phyloP scores from a whole-genome alignment of 2,888 invertebrate genomes.

The Disparrhopalites patrizii region DNA sequence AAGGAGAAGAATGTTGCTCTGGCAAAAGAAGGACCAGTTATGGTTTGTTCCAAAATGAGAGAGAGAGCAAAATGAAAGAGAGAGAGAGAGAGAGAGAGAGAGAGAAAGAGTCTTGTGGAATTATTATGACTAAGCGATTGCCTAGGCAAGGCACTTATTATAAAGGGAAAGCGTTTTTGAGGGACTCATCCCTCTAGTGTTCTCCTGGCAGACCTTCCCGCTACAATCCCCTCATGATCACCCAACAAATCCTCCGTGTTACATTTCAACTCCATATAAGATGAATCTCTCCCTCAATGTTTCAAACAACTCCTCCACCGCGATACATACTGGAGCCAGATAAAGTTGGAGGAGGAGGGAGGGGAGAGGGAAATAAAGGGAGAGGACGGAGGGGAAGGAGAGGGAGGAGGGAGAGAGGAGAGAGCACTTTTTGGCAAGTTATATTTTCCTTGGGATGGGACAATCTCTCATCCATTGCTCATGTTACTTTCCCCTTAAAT shows the following conservation, averaged over 20 bases:
- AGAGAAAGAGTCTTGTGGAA: background rate
- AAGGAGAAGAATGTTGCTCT: no score
- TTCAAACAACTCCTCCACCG: no score
- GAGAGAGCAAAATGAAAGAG: no score
- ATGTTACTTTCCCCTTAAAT: background rate
- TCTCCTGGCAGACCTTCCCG: background rate
- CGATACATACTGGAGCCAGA: no score
- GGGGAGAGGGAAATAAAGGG: background rate
- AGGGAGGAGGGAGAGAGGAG: no score
- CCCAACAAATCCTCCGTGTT: conserved; percentile 19
- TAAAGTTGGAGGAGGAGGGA: background rate
- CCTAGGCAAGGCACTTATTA: background rate
- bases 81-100: background rate
- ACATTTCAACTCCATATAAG: background rate
- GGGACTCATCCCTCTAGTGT: background rate
- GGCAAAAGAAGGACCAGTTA: no score
- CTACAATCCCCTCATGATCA: conserved; percentile 21
- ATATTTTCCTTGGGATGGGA: background rate
- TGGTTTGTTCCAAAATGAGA: background rate
- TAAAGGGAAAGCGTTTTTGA: background rate
- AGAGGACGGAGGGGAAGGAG: background rate
- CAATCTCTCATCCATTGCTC: conserved; percentile 6
- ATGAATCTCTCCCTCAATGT: background rate
- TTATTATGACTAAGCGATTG: no score
- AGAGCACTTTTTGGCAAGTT: no score